Percentiles rank a stretch among this genome's conserved stretches.
phyloP scores from a whole-genome alignment of 2,888 invertebrate species.

The Drosophila kokeensis region DNA sequence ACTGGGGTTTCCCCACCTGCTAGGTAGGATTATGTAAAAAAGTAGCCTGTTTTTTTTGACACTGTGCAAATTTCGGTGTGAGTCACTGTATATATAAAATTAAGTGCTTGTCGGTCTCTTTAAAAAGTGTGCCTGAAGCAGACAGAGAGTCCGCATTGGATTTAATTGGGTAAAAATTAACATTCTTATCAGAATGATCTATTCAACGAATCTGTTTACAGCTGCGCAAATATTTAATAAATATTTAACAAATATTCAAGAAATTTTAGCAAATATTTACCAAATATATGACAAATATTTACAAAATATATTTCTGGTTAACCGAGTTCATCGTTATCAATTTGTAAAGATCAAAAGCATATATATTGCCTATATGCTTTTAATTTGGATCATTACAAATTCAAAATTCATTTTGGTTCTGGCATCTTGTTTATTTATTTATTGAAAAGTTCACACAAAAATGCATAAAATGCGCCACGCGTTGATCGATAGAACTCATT shows the following conservation, averaged over 20 bases:
- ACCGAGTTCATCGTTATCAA: constrained; percentile 33
- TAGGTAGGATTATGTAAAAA: too few species aligned
- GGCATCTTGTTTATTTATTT: constrained; percentile 33
- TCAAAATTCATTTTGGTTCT: not conserved
- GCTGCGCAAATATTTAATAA: not conserved
- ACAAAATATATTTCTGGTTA: not conserved
- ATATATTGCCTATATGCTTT: not conserved
- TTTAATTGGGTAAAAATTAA: not conserved
- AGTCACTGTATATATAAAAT: too few species aligned
- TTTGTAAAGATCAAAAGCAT: constrained; percentile 29
- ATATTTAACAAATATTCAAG: not conserved
- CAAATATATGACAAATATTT: not conserved
- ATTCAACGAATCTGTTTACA: not conserved
- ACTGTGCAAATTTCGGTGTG: too few species aligned
- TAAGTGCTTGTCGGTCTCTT: not conserved
- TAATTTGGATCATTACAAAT: not conserved
- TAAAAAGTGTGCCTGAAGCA: not conserved
- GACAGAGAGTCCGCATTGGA: not conserved
- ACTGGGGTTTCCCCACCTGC: too few species aligned
- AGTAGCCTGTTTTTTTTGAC: too few species aligned
- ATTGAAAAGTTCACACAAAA: constrained; percentile 14
- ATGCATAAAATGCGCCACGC: constrained; percentile 28
- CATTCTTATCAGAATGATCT: not conserved
- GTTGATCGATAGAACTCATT: constrained; percentile 16
- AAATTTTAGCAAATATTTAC: not conserved